A percentile compares a stretch with the other conserved stretches of the same genome.
phyloP scores from a whole-genome alignment of 1,140 invertebrate species.

The Gryon sp. region DNA sequence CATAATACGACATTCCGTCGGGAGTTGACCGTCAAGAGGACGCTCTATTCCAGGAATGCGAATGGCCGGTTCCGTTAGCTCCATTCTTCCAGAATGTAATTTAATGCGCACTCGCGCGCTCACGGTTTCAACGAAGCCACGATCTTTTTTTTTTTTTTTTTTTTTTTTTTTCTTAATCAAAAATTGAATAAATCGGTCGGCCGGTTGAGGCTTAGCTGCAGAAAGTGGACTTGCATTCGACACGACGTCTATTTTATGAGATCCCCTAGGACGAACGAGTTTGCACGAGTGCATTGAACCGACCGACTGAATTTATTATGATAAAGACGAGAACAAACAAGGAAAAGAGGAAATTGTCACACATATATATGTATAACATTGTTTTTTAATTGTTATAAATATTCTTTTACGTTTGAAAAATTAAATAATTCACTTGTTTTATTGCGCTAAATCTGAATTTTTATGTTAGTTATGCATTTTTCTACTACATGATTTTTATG shows the following conservation, averaged over 20 bases:
- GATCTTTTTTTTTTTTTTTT: constrained; percentile 44
- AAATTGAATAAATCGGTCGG: constrained; percentile 36
- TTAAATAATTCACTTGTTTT: too few species aligned
- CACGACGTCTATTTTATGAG: constrained; percentile 35
- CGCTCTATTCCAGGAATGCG: constrained; percentile 73
- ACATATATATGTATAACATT: constrained; percentile 27
- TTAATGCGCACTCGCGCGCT: constrained; percentile 21
- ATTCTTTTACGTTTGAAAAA: too few species aligned
- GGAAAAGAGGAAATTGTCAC: constrained; percentile 41
- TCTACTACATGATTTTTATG: too few species aligned
- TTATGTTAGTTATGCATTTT: too few species aligned
- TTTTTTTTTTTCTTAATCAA: too few species aligned
- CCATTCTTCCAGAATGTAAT: constrained; percentile 63
- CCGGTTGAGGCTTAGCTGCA: constrained; percentile 6
- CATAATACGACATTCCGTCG: constrained; percentile 68
- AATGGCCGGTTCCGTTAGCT: constrained; percentile 71
- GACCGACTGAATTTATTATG: constrained; percentile 45
- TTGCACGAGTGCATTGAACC: constrained; percentile 33
- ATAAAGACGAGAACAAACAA: constrained; percentile 29
- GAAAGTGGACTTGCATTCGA: constrained; percentile 23
- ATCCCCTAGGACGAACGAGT: constrained; percentile 39
- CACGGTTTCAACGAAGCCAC: constrained; percentile 25
- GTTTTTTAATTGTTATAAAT: too few species aligned
- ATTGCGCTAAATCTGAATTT: too few species aligned
- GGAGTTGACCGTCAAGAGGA: constrained; percentile 72